phyloP scores from a whole-genome alignment of 2,797 vertebrate species.

The Diceros bicornis region DNA sequence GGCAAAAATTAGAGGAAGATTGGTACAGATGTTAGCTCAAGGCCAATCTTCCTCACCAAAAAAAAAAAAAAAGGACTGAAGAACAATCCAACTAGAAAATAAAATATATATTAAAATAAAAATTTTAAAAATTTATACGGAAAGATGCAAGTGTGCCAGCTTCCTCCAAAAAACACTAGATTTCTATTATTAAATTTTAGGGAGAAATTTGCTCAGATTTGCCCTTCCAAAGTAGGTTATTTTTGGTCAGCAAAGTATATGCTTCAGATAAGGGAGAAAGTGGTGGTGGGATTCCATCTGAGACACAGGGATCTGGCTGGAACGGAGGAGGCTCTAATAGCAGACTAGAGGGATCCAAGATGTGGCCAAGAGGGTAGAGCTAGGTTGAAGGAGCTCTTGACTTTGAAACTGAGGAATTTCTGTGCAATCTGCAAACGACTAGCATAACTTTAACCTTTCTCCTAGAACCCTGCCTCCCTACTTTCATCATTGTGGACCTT shows the following conservation, averaged over 20 bases:
- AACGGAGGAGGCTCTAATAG: neutral
- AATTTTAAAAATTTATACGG: neutral
- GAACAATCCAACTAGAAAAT: conserved; percentile 43
- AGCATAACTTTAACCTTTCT: neutral
- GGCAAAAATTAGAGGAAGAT: no score
- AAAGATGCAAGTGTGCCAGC: neutral
- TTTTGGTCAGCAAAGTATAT: neutral
- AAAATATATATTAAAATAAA: neutral
- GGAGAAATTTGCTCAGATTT: conserved; percentile 6
- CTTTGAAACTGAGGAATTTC: neutral
- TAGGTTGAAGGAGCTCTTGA: neutral
- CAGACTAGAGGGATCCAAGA: neutral
- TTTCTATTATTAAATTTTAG: neutral
- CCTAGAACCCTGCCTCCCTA: neutral
- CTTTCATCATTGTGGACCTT: neutral
- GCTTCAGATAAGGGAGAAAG: neutral
- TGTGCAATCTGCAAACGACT: neutral
- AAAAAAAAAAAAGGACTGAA: neutral
- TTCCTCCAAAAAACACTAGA: neutral
- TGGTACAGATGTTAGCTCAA: no score
- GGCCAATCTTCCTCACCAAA: no score
- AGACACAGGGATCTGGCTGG: neutral
- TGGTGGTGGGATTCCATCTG: neutral
- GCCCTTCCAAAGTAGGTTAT: neutral
- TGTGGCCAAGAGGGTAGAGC: neutral